Evolutionary conservation across 2,888 invertebrate species (phyloP).

Genomic region (Parnassius mnemosyne): DNA sequence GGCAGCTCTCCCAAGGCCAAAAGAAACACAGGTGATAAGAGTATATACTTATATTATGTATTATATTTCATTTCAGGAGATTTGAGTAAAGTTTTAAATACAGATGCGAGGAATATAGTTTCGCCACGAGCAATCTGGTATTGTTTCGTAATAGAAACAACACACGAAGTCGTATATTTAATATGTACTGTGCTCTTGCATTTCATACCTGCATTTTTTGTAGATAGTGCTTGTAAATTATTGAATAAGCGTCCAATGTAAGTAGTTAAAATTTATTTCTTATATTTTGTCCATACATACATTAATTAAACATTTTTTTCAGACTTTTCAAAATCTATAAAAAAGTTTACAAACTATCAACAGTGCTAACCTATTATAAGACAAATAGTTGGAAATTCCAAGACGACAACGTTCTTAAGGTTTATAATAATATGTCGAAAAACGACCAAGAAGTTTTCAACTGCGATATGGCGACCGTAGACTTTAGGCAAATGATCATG

Average conservation of each 20-base stretch:
- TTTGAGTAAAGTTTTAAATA: background rate
- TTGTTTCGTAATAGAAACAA: conserved; percentile 3
- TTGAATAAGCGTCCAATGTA: background rate
- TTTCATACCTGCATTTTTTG: conserved; percentile 21
- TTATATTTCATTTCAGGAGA: background rate
- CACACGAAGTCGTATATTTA: conserved; percentile 5
- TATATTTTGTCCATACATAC: background rate
- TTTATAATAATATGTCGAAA: conserved; percentile 67
- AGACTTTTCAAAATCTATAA: conserved; percentile 84
- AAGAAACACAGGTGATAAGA: no score
- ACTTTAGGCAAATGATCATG: conserved; percentile 83
- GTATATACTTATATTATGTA: no score
- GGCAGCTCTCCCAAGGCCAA: no score
- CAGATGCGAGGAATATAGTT: background rate
- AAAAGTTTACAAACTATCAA: conserved; percentile 83
- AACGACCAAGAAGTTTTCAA: conserved; percentile 77
- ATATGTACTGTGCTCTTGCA: conserved; percentile 18
- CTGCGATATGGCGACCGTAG: conserved; percentile 80
- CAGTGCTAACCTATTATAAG: conserved; percentile 83
- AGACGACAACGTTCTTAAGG: conserved; percentile 70
- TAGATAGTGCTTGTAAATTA: conserved; percentile 6
- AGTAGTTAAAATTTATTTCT: background rate
- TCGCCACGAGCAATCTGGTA: conserved; percentile 18
- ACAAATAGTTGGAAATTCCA: conserved; percentile 83
- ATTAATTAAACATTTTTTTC: conserved; percentile 28